Conservation (phyloP, 1,140 invertebrate species). For the Pseudomyrmex flavicornis region DNA sequence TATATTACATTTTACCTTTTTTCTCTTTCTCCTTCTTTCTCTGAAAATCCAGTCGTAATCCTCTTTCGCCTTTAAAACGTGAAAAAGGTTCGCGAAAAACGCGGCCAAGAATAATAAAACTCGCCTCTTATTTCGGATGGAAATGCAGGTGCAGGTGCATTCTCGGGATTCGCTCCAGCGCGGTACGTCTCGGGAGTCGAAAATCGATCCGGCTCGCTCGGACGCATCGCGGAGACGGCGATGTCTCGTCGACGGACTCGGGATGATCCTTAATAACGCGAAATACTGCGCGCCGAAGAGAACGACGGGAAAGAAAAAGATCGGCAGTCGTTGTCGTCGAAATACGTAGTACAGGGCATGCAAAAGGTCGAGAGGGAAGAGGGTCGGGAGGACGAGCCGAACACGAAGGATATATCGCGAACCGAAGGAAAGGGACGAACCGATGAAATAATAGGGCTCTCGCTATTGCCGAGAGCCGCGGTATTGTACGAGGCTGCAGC, state of each 20-base stretch:
- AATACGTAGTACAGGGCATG: neutral
- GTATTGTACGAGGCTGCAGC: slow-evolving; percentile 66
- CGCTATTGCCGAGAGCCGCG: slow-evolving; percentile 57
- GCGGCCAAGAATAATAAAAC: neutral
- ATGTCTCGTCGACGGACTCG: slow-evolving; percentile 17
- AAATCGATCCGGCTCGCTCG: slow-evolving; percentile 65
- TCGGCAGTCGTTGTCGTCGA: slow-evolving; percentile 4
- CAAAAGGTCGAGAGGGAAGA: slow-evolving; percentile 1
- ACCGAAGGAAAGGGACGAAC: slow-evolving; percentile 59
- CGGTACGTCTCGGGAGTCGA: slow-evolving; percentile 33
- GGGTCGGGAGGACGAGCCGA: slow-evolving; percentile 6
- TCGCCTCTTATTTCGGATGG: slow-evolving; percentile 28
- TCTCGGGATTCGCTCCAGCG: neutral
- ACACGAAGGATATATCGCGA: slow-evolving; percentile 43
- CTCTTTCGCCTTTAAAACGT: neutral
- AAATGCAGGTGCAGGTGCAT: slow-evolving; percentile 20
- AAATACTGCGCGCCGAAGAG: slow-evolving; percentile 33
- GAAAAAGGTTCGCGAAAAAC: neutral
- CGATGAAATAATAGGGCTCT: slow-evolving; percentile 71
- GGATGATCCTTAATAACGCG: slow-evolving; percentile 70
- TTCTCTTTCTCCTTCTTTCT: neutral
- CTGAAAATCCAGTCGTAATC: neutral
- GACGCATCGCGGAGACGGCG: slow-evolving; percentile 23
- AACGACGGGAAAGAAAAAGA: slow-evolving; percentile 9
- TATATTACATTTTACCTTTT: neutral